A percentile compares a stretch with the other conserved stretches of the same genome.
Conservation (phyloP, 2,888 invertebrate species). For the Rotaria socialis region DNA sequence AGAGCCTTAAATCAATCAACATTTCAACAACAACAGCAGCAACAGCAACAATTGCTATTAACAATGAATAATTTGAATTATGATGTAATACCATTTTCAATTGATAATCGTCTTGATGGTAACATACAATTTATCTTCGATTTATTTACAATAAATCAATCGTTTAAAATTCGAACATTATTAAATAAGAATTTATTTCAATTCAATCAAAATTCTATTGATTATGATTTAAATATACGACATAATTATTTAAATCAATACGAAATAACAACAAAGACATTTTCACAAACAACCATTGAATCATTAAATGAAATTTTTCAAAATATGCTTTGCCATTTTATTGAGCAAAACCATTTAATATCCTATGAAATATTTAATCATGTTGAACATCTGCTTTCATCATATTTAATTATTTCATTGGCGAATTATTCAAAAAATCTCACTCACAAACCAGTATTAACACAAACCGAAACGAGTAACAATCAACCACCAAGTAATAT, state of each 20-base stretch:
- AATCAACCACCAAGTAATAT: conserved; percentile 19
- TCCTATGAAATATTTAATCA: background rate
- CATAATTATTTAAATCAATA: background rate
- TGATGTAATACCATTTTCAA: conserved; percentile 3
- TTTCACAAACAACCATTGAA: background rate
- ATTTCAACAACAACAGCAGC: background rate
- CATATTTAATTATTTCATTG: conserved; percentile 15
- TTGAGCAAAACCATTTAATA: background rate
- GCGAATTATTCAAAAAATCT: background rate
- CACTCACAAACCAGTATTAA: background rate
- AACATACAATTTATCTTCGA: background rate
- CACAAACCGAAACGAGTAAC: background rate
- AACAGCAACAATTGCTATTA: too few species aligned
- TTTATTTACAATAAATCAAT: conserved; percentile 28
- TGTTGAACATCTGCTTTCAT: background rate
- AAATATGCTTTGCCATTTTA: background rate
- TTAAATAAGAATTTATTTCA: background rate
- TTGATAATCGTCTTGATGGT: conserved; percentile 31
- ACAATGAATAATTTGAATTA: background rate
- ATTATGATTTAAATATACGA: background rate
- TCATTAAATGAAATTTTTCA: background rate
- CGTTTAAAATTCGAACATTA: background rate
- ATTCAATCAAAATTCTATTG: background rate
- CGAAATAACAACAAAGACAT: too few species aligned
- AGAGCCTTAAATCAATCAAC: background rate